These are phyloP conservation scores for Sakesphorus luctuosus DNA, from an alignment of 2,113 vertebrate species.

Conservation along the genomic window DNA sequence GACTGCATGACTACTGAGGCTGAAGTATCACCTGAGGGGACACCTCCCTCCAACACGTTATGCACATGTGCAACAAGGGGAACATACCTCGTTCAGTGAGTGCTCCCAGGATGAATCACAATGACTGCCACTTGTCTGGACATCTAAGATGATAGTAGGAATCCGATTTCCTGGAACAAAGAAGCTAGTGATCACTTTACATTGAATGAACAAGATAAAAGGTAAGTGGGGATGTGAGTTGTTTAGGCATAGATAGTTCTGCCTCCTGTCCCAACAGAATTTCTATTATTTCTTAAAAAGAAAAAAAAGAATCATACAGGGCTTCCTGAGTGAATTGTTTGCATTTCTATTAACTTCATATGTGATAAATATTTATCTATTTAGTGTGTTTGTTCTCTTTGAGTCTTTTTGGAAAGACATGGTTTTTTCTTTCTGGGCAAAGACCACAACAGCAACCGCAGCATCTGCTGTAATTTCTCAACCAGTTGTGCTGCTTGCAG, in stretches of 20 bases:
- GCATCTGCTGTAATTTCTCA: neutral
- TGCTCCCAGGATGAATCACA: slow-evolving; percentile 81
- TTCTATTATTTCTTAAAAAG: neutral
- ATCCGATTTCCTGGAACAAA: slow-evolving; percentile 72
- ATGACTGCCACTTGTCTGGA: slow-evolving; percentile 85
- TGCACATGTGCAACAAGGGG: neutral
- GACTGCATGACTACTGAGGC: neutral
- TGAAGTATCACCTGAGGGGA: neutral
- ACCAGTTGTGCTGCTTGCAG: neutral
- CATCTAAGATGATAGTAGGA: slow-evolving; percentile 84
- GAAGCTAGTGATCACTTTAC: neutral
- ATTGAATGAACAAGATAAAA: neutral
- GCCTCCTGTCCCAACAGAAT: neutral
- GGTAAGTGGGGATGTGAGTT: neutral
- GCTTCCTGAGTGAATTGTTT: neutral
- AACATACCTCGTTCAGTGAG: slow-evolving; percentile 85
- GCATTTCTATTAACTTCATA: neutral
- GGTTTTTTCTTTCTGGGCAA: neutral
- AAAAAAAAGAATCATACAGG: neutral
- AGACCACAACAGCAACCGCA: neutral
- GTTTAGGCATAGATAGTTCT: neutral
- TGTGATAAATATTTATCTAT: neutral
- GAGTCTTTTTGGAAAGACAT: neutral
- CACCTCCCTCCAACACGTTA: neutral
- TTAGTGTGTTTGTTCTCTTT: neutral